A percentile compares a stretch with the other conserved stretches of the same genome.
Conservation (phyloP, 2,797 vertebrate genomes). For the Ateles fusciceps region DNA sequence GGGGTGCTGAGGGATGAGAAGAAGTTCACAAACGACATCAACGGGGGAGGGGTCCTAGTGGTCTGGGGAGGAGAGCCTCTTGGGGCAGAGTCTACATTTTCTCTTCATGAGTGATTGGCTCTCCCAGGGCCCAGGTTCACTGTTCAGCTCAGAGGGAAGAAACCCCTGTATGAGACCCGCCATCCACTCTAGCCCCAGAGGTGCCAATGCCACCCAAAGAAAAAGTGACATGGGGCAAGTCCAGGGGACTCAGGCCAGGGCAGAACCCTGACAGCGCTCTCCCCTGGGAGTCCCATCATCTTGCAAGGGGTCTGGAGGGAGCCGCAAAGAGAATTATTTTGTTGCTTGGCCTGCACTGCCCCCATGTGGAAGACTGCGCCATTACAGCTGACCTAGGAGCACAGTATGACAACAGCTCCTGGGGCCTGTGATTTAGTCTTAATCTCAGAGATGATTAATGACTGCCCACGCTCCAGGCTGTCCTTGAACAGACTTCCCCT, state of each 20-base stretch:
- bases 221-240: not conserved
- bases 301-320: not conserved
- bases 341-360: constrained; percentile 61
- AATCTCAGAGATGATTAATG: not conserved
- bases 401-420: not conserved
- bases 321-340: no score
- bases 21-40: not conserved
- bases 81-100: not conserved
- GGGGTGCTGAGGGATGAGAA: not conserved
- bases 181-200: not conserved
- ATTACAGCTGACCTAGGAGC: not conserved
- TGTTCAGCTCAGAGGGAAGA: not conserved
- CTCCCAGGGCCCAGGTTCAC: not conserved
- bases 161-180: not conserved
- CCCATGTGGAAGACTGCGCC: constrained; percentile 49
- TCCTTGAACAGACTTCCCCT: not conserved
- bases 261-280: not conserved
- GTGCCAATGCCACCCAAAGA: not conserved
- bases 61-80: not conserved
- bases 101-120: not conserved
- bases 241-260: not conserved
- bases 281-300: not conserved
- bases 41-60: not conserved
- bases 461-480: not conserved
- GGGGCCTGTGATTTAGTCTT: accelerated